phyloP scores from a whole-genome alignment of 2,113 vertebrate genomes.

The Syrrhaptes paradoxus region DNA sequence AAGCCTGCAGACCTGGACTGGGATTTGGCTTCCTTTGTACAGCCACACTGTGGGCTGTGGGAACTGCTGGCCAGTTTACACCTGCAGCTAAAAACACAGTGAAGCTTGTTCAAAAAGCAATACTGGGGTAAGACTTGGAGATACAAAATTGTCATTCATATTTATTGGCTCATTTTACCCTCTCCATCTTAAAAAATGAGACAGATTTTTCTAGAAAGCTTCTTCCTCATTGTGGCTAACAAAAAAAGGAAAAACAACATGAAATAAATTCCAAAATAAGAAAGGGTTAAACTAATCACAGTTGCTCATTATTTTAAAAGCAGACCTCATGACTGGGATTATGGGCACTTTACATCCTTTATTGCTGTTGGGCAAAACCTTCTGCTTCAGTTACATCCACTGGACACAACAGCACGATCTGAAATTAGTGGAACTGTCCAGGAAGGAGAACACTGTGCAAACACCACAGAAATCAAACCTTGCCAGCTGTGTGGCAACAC shows the following conservation, averaged over 20 bases:
- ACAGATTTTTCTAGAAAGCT: neutral
- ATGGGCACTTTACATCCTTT: neutral
- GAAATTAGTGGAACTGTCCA: neutral
- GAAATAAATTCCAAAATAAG: neutral
- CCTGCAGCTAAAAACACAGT: neutral
- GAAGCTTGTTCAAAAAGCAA: neutral
- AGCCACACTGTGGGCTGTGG: neutral
- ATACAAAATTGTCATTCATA: neutral
- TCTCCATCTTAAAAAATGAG: neutral
- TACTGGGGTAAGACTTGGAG: neutral
- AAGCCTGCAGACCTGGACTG: neutral
- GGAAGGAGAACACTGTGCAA: neutral
- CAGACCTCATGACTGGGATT: neutral
- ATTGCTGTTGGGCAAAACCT: neutral
- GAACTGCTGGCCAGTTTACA: neutral
- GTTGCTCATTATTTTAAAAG: neutral
- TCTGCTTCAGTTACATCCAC: neutral
- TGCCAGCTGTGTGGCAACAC: neutral
- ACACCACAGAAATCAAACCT: neutral
- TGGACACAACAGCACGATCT: neutral
- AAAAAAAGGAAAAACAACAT: neutral
- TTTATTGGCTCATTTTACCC: neutral
- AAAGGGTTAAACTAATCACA: neutral
- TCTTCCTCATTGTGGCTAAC: neutral
- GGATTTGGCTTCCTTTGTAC: neutral